Conservation (phyloP, 2,113 vertebrate genomes). For the Trogon melanurus region DNA sequence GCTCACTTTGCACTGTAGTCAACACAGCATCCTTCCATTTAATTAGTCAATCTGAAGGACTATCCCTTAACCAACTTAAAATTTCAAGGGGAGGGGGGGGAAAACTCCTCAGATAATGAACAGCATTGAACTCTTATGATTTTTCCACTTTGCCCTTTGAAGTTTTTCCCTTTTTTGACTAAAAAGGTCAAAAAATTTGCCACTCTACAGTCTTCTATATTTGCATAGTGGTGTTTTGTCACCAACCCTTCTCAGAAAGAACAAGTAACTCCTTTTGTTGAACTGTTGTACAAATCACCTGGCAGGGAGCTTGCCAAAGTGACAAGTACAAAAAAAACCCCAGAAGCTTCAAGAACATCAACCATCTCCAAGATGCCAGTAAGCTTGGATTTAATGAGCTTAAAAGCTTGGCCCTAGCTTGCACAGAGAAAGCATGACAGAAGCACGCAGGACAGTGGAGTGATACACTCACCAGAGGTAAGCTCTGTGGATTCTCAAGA, state of each 20-base stretch:
- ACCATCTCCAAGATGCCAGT: neutral
- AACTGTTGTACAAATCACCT: neutral
- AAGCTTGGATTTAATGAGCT: neutral
- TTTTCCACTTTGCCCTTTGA: neutral
- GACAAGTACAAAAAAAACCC: neutral
- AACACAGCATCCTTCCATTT: neutral
- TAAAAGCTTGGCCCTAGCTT: neutral
- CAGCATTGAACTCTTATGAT: neutral
- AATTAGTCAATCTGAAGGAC: neutral
- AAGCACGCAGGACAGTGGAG: neutral
- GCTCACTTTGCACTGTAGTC: neutral
- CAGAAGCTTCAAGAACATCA: neutral
- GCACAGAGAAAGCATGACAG: neutral
- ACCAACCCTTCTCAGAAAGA: neutral
- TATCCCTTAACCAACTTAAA: neutral
- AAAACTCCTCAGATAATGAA: neutral
- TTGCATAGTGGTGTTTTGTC: neutral
- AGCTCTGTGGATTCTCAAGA: neutral
- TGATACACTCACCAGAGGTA: fast-evolving
- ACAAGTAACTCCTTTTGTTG: neutral
- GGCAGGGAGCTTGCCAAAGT: neutral
- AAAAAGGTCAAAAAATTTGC: neutral
- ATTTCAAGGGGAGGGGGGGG: neutral
- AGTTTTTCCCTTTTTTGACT: neutral
- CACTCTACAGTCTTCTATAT: neutral